Conservation (phyloP, 2,888 invertebrate genomes). For the Ornithoptera priamus region DNA sequence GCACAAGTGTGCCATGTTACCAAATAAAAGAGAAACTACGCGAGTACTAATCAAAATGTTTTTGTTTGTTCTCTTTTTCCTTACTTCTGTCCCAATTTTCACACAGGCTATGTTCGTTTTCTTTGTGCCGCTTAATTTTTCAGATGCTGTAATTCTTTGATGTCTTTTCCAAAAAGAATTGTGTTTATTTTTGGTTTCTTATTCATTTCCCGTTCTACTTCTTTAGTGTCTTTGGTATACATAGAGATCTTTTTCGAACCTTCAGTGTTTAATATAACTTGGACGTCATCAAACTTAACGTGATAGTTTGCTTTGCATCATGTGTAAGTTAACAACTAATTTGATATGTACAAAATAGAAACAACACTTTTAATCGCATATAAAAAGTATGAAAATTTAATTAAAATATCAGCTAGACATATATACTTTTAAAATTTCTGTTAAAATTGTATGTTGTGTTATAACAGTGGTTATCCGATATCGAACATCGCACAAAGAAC, state of each 20-base stretch:
- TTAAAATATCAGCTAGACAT: neutral
- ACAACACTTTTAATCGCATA: neutral
- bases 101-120: neutral
- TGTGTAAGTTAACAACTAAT: too few relatives aligned
- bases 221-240: conserved; percentile 2
- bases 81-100: conserved; percentile 14
- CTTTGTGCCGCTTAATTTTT: conserved; percentile 20
- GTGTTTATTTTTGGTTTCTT: conserved; percentile 24
- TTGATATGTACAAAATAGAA: too few relatives aligned
- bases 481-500: neutral
- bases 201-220: conserved; percentile 2
- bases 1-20: conserved; percentile 8
- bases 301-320: too few relatives aligned
- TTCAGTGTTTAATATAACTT: too few relatives aligned
- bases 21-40: conserved; percentile 23
- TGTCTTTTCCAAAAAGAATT: conserved; percentile 22
- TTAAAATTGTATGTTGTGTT: neutral
- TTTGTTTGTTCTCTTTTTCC: conserved; percentile 20
- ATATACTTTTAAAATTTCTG: too few relatives aligned
- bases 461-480: neutral
- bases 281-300: too few relatives aligned
- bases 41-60: conserved; percentile 28
- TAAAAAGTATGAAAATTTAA: neutral
- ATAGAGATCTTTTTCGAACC: too few relatives aligned
- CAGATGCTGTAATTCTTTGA: conserved; percentile 16